phyloP scores from a whole-genome alignment of 2,888 invertebrate species.

The Steinernema scapterisci region DNA sequence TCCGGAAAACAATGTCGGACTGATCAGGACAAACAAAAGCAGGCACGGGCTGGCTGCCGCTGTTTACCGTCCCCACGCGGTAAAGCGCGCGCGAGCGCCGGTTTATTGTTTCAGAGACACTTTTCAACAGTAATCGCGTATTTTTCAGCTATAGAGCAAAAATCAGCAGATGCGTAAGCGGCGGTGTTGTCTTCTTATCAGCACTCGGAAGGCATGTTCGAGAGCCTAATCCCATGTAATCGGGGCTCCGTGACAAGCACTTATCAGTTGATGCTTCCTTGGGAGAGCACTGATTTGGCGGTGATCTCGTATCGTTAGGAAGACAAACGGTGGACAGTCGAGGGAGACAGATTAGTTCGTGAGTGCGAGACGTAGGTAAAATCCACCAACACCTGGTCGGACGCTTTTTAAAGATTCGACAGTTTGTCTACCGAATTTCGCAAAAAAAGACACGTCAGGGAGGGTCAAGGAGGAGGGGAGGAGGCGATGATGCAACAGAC shows the following conservation, averaged over 20 bases:
- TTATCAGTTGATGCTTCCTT: not conserved
- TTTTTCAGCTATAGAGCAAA: not conserved
- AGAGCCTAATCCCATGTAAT: slow-evolving; percentile 15
- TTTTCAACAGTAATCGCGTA: not conserved
- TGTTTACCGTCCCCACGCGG: not conserved
- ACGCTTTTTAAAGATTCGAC: too few relatives aligned
- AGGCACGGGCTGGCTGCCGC: not conserved
- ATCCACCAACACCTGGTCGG: too few relatives aligned
- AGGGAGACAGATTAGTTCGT: too few relatives aligned
- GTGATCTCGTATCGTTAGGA: too few relatives aligned
- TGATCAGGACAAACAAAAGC: slow-evolving; percentile 20
- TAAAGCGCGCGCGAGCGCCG: not conserved
- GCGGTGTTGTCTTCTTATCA: slow-evolving; percentile 19
- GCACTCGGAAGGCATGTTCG: slow-evolving; percentile 4
- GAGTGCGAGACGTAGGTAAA: too few relatives aligned
- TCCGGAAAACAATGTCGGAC: slow-evolving; percentile 11
- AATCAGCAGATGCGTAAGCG: not conserved
- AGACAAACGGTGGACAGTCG: too few relatives aligned
- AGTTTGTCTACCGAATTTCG: too few relatives aligned
- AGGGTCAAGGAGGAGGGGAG: too few relatives aligned
- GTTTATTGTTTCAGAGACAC: too few relatives aligned
- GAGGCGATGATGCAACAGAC: too few relatives aligned
- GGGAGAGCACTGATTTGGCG: too few relatives aligned
- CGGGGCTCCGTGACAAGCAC: not conserved
- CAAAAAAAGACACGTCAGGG: too few relatives aligned